Percentiles rank a stretch among this genome's conserved stretches.
Conservation (phyloP, 2,888 invertebrate genomes). For the Strigamia maritima region DNA sequence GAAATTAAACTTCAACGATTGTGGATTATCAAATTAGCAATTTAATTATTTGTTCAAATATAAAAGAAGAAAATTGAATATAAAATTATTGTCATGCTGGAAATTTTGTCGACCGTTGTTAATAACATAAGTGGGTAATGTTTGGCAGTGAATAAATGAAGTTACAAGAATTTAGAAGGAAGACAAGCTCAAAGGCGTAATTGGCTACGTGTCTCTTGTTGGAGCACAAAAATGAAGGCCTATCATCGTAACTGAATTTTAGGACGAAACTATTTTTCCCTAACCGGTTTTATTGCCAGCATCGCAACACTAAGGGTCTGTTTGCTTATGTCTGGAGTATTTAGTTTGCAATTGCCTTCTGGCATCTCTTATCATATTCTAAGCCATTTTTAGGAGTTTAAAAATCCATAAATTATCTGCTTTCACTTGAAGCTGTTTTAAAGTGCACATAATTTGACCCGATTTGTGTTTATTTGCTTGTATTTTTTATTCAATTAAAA, state of each 20-base stretch:
- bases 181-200: neutral
- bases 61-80: neutral
- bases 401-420: too few relatives aligned
- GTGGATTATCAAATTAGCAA: neutral
- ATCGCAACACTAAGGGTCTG: neutral
- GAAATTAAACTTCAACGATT: neutral
- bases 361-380: neutral
- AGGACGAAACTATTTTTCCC: neutral
- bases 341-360: neutral
- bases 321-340: neutral
- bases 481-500: too few relatives aligned
- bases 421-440: too few relatives aligned
- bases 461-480: too few relatives aligned
- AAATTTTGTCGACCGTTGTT: neutral
- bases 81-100: slow-evolving; percentile 12
- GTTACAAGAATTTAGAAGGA: neutral
- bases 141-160: too few relatives aligned
- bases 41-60: slow-evolving; percentile 1
- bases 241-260: slow-evolving; percentile 22
- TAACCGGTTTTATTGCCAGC: neutral
- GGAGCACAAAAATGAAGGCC: neutral
- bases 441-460: too few relatives aligned
- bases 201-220: slow-evolving; percentile 15
- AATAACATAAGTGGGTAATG: slow-evolving; percentile 21
- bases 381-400: too few relatives aligned